A percentile compares a stretch with the other conserved stretches of the same genome.
phyloP scores from a whole-genome alignment of 2,113 vertebrate genomes.

The Pyrgilauda ruficollis region DNA sequence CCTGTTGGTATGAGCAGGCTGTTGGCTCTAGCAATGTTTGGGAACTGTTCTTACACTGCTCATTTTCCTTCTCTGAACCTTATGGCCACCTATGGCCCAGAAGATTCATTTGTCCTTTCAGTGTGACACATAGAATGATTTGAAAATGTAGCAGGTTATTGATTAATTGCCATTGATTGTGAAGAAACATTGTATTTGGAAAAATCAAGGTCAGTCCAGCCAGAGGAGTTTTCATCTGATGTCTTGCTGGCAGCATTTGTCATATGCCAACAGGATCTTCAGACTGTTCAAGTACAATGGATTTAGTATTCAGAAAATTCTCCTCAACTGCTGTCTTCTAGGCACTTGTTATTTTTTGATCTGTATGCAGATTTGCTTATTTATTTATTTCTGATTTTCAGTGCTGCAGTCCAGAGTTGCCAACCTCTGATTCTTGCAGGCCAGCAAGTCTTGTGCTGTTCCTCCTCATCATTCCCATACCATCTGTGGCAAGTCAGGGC shows the following conservation, averaged over 20 bases:
- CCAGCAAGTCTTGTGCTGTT: neutral
- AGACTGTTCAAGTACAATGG: neutral
- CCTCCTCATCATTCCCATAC: neutral
- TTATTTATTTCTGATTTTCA: neutral
- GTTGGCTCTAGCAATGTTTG: neutral
- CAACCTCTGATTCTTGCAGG: neutral
- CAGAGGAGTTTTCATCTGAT: neutral
- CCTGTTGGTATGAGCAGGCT: slow-evolving; percentile 41
- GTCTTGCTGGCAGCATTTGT: neutral
- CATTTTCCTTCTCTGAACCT: neutral
- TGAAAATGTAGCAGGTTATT: neutral
- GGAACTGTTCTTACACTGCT: neutral
- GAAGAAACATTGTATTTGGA: neutral
- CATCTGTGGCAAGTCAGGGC: neutral
- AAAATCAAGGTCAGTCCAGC: neutral
- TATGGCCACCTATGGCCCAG: neutral
- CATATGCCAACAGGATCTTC: neutral
- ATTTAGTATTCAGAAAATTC: neutral
- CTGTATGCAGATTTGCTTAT: neutral
- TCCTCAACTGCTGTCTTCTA: neutral
- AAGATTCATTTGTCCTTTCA: neutral
- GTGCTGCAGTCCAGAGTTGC: neutral
- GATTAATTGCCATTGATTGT: neutral
- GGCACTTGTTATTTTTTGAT: neutral
- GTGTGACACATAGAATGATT: fast-evolving